Base-by-base conservation (phyloP, 2,113 vertebrate species). In the Todiramphus saurophagus region DNA sequence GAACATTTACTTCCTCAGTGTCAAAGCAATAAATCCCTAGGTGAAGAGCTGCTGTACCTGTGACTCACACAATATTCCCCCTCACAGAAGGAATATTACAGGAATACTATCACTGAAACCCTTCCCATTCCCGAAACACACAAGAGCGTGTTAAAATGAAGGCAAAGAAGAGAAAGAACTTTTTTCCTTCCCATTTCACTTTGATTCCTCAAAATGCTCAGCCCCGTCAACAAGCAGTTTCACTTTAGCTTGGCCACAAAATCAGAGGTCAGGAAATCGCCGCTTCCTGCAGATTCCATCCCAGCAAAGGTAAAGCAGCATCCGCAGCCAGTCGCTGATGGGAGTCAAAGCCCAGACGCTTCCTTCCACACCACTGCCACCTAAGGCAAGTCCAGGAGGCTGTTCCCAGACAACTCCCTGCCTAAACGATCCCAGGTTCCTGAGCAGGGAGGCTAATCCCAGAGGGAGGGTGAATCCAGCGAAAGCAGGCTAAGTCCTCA, bases 141-240 rank as follows among this genome's bases (percentile, higher is more conserved):
- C 0, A 0, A 21, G 23, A 48, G 10, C 1, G 0, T 0, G 0
- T 3, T 19, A 43, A 53, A 62, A 30, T 0, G 5, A 51, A 20
- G 33, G 20, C 0, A 5, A 89, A 28, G 30, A 6, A n/a, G 15
- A 27, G 10, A 41, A 56, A 44, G 8, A 21, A 5, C 31, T 63
- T 24, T 27, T 48, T 33, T n/a, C 15, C 10, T 64, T 59, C 35
- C 2, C 0, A 37, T 67, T 82, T 66, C 37, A 10, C n/a, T 55
- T 28, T 0, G 44, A 51, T 60, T 39, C 75, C 70, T 69, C 53
- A 68, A 73, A 96, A 50, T 37, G n/a, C 25, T 17, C 8, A 10
- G 73, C 13, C 24, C 12, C 3, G 6, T 5, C 16, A 17, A 19
- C 55, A 60, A 72, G 37, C 23, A 13, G 9, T 8, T 84, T 16